Percentiles rank a stretch among this genome's conserved stretches.
phyloP scores from a whole-genome alignment of 2,797 vertebrate species.

The Peromyscus nudipes region DNA sequence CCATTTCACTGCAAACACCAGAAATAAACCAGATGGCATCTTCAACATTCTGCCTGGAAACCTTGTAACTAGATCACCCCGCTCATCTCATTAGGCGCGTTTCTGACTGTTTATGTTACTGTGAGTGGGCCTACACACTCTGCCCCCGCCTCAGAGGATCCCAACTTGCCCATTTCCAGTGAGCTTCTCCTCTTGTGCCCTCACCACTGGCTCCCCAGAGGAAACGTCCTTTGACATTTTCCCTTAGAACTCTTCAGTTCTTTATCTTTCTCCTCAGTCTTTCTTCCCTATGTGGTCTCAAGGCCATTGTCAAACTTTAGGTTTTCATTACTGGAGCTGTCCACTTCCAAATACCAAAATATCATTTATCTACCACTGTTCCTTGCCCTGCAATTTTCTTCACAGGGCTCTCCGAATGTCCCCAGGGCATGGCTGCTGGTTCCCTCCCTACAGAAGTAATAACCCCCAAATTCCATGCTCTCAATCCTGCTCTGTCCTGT shows the following conservation, averaged over 20 bases:
- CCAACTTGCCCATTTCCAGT: not conserved
- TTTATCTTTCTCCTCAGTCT: not conserved
- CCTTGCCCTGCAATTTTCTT: not conserved
- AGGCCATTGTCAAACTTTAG: not conserved
- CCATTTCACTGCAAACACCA: conserved; percentile 54
- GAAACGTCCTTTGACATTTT: too few species aligned
- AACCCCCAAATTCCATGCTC: not conserved
- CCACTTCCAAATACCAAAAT: not conserved
- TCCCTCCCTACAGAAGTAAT: not conserved
- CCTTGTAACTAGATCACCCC: not conserved
- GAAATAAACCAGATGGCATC: conserved; percentile 55
- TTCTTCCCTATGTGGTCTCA: not conserved
- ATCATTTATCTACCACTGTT: not conserved
- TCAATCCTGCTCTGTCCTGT: not conserved
- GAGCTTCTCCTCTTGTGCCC: not conserved
- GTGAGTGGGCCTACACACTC: not conserved
- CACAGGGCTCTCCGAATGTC: not conserved
- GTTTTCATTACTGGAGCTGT: not conserved
- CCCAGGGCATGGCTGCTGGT: not conserved
- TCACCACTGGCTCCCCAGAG: not conserved
- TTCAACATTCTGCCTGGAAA: conserved; percentile 37
- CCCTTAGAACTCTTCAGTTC: not conserved
- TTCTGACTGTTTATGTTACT: not conserved
- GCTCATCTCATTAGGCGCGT: conserved; percentile 21
- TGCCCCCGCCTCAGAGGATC: not conserved